Conservation (phyloP, 1,140 invertebrate genomes). For the Kradibia gibbosae region DNA sequence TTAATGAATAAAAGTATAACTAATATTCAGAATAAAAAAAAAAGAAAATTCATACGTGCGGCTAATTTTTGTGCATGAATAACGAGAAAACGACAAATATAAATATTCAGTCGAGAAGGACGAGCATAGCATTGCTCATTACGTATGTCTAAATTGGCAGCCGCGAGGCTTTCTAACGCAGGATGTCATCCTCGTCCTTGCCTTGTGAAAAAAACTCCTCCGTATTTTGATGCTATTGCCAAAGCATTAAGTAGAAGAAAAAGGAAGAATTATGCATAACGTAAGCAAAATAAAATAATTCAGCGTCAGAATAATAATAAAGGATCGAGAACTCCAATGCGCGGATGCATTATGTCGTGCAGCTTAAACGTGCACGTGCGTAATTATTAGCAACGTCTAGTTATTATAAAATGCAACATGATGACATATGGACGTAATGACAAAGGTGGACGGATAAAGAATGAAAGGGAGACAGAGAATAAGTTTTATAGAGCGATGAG, state of each 20-base stretch:
- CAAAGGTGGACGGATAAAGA: no score
- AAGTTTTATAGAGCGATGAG: background rate
- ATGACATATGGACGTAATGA: no score
- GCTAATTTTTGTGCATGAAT: background rate
- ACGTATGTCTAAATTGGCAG: background rate
- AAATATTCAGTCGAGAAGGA: background rate
- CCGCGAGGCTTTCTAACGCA: background rate
- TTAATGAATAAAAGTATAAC: background rate
- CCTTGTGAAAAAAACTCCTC: background rate
- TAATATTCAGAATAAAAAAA: background rate
- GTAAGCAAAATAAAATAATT: background rate
- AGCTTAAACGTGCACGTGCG: background rate
- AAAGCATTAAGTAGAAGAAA: background rate
- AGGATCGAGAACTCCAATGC: background rate
- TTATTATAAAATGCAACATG: conserved; percentile 12
- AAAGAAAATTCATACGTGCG: background rate
- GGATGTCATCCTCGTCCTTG: background rate
- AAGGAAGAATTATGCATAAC: background rate
- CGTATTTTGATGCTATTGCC: background rate
- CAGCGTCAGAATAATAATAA: background rate
- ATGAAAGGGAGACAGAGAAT: background rate
- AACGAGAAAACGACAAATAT: background rate
- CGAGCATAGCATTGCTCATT: background rate
- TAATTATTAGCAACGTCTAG: background rate
- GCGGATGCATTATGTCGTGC: background rate